Evolutionary conservation across 2,113 vertebrate species (phyloP).

Genomic region (Narcine bancroftii): DNA sequence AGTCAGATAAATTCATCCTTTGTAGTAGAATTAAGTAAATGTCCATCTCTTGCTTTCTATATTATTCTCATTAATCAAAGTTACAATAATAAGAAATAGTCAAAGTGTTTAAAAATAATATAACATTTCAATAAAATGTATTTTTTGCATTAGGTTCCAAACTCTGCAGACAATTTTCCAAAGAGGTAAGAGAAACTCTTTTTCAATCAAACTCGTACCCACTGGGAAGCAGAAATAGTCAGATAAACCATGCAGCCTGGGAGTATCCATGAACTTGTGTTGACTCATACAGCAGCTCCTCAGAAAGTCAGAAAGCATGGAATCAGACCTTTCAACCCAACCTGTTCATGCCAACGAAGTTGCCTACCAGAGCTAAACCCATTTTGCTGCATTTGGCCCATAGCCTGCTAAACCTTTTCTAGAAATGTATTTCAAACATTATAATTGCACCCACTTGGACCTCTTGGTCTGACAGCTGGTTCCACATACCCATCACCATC

Average conservation of each 20-base stretch:
- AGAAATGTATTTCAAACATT: too few species aligned
- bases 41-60: background rate
- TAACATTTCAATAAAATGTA: background rate
- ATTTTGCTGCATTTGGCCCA: too few species aligned
- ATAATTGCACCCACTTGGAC: too few species aligned
- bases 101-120: background rate
- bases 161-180: background rate
- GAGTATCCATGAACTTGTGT: background rate
- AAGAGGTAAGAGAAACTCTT: background rate
- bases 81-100: background rate
- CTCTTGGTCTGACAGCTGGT: too few species aligned
- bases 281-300: background rate
- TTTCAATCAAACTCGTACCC: background rate
- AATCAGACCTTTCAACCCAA: too few species aligned
- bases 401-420: too few species aligned
- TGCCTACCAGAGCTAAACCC: too few species aligned
- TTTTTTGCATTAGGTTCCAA: background rate
- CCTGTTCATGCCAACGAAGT: too few species aligned
- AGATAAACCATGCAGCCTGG: background rate
- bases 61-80: background rate
- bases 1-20: conserved; percentile 37
- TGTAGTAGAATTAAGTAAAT: conserved; percentile 21
- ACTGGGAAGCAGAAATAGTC: background rate
- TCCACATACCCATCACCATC: too few species aligned
- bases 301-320: too few species aligned